These are phyloP conservation scores for Misgurnus anguillicaudatus DNA, from an alignment of 2,113 vertebrate species.

Conservation along the genomic window DNA sequence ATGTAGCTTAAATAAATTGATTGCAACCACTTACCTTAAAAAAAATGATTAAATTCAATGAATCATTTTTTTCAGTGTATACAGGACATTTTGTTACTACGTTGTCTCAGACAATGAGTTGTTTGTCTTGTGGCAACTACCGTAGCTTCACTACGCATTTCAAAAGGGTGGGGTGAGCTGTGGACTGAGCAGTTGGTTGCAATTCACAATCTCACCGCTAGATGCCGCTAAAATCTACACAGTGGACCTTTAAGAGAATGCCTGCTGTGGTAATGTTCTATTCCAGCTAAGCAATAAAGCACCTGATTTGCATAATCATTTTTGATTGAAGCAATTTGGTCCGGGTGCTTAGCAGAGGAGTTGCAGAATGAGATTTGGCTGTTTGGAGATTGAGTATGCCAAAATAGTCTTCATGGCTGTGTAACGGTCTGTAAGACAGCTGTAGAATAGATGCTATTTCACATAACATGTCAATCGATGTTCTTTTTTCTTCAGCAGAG, in stretches of 20 bases:
- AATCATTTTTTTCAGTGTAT: too few species aligned
- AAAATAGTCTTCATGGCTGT: background rate
- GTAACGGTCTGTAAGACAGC: background rate
- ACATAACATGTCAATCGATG: background rate
- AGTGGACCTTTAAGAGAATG: background rate
- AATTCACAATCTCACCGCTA: too few species aligned
- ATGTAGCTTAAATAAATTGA: too few species aligned
- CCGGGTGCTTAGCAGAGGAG: constrained; percentile 14
- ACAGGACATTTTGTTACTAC: too few species aligned
- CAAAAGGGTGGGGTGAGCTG: too few species aligned
- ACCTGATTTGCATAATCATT: constrained; percentile 35
- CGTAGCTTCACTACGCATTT: too few species aligned
- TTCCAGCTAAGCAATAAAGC: constrained; percentile 25
- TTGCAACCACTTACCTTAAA: too few species aligned
- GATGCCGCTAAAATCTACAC: too few species aligned
- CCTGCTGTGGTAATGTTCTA: constrained; percentile 26
- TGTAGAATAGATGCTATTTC: background rate
- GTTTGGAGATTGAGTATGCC: constrained; percentile 5
- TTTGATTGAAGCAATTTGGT: constrained; percentile 27
- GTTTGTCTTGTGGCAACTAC: too few species aligned
- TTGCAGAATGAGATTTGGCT: constrained; percentile 16
- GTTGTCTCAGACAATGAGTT: too few species aligned
- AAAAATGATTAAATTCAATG: too few species aligned
- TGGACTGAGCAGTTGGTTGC: too few species aligned
- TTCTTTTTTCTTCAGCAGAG: background rate